Evolutionary conservation across 2,797 vertebrate genomes (phyloP).

Genomic region (Rhodeus uyekii): DNA sequence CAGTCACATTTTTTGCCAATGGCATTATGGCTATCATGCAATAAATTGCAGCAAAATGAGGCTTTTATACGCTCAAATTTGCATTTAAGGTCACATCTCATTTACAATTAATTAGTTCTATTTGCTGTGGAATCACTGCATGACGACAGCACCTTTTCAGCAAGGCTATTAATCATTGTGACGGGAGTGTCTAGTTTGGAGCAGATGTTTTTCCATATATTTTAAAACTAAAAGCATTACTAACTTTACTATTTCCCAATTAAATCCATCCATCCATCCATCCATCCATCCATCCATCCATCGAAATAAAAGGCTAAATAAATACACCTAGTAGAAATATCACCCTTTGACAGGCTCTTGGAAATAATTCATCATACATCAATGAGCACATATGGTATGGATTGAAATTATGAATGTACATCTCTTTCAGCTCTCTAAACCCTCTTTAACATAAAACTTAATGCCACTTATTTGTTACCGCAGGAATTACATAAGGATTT

Average conservation of each 20-base stretch:
- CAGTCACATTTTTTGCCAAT: conserved; percentile 8
- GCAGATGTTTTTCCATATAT: background rate
- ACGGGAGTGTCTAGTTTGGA: conserved; percentile 11
- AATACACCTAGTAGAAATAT: conserved; percentile 24
- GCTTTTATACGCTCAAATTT: conserved; percentile 36
- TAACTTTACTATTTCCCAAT: background rate
- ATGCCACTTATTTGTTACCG: conserved; percentile 34
- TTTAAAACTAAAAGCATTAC: conserved; percentile 1
- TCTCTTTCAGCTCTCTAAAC: conserved; percentile 60
- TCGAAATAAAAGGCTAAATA: conserved; percentile 25
- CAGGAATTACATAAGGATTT: conserved; percentile 24
- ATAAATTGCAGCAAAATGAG: conserved; percentile 15
- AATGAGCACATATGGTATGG: conserved; percentile 47
- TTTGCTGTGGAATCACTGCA: conserved; percentile 25
- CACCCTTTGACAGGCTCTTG: conserved; percentile 44
- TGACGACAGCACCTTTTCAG: conserved; percentile 22
- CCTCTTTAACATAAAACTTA: conserved; percentile 57
- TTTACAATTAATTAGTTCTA: conserved; percentile 39
- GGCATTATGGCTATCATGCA: conserved; percentile 26
- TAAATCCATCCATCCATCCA: no score
- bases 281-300: no score
- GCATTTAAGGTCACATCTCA: conserved; percentile 46
- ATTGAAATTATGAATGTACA: conserved; percentile 47
- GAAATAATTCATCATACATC: conserved; percentile 16
- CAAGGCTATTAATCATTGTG: conserved; percentile 34